Percentiles rank a stretch among this genome's conserved stretches.
Conservation (phyloP, 2,888 invertebrate genomes). For the Ophion slaviceki region DNA sequence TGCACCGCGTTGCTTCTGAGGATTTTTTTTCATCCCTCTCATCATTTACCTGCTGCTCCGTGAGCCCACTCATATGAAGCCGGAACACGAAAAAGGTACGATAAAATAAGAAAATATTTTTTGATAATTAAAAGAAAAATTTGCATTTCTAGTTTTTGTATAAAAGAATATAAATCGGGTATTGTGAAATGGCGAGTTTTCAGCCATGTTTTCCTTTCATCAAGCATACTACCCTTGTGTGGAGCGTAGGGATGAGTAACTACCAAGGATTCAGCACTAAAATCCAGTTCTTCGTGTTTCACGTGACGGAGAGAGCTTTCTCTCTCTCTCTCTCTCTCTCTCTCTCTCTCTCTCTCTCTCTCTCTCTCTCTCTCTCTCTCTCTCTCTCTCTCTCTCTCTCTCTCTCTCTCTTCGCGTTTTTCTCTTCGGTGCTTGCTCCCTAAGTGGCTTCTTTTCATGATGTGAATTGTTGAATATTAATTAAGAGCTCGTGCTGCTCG, state of each 20-base stretch:
- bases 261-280: constrained; percentile 64
- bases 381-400: too few species aligned
- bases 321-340: too few species aligned
- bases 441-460: constrained; percentile 76
- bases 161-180: not conserved
- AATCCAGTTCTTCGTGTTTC: constrained; percentile 60
- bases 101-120: not conserved
- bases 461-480: constrained; percentile 79
- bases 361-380: too few species aligned
- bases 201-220: constrained; percentile 31
- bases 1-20: constrained; percentile 43
- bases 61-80: constrained; percentile 25
- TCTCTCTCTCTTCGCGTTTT: constrained; percentile 48
- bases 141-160: not conserved
- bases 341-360: too few species aligned
- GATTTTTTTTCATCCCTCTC: constrained; percentile 45
- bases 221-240: constrained; percentile 21
- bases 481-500: constrained; percentile 69
- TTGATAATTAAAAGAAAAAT: not conserved
- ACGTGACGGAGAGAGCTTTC: constrained; percentile 30
- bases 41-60: constrained; percentile 19
- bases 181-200: not conserved
- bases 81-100: constrained; percentile 15
- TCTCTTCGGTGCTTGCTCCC: constrained; percentile 61
- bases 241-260: constrained; percentile 39